Percentiles rank a stretch among this genome's conserved stretches.
These are phyloP conservation scores for Atlantisia rogersi DNA, from an alignment of 2,113 vertebrate genomes.

Conservation along the genomic window DNA sequence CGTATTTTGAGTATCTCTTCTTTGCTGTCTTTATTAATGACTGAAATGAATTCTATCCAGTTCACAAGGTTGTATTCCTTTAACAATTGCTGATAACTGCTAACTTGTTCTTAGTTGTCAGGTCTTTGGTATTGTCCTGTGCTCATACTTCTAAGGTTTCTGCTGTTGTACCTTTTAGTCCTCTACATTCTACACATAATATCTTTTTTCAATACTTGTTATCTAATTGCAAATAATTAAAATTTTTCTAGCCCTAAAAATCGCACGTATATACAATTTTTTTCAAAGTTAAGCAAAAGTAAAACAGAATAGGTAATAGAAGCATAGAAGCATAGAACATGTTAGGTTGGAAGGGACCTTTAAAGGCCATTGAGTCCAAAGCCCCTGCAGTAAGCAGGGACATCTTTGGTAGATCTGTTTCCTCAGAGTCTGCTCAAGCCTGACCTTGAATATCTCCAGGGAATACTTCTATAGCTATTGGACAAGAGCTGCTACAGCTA, in stretches of 20 bases:
- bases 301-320: neutral
- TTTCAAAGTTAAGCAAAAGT: neutral
- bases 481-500: neutral
- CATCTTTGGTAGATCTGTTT: no score
- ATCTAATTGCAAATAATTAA: neutral
- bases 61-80: neutral
- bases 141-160: neutral
- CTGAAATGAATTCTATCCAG: neutral
- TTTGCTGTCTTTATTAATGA: neutral
- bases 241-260: neutral
- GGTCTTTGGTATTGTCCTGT: neutral
- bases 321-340: no score
- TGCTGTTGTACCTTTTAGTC: neutral
- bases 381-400: no score
- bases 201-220: neutral
- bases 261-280: neutral
- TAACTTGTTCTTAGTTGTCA: neutral
- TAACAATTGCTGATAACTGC: fast-evolving
- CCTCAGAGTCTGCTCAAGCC: no score
- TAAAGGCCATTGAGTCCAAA: no score
- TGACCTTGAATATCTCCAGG: no score
- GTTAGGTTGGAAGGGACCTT: no score
- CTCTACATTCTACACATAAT: neutral
- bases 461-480: neutral
- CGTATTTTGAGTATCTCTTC: neutral